A percentile compares a stretch with the other conserved stretches of the same genome.
phyloP scores from a whole-genome alignment of 2,797 vertebrate species.

The Manis javanica region DNA sequence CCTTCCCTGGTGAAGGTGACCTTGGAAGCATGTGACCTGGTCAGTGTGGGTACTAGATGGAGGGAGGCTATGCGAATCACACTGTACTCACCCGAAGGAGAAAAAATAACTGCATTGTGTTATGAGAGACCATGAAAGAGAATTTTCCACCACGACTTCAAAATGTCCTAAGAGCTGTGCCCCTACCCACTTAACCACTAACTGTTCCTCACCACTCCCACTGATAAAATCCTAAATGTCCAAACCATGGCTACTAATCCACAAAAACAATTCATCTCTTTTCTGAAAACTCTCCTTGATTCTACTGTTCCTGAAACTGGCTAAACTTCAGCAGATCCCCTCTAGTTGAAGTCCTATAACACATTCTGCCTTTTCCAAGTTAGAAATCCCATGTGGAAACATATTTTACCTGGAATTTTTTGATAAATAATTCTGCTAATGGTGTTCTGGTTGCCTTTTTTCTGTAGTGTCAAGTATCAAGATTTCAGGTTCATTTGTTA shows the following conservation, averaged over 20 bases:
- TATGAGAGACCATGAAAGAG: background rate
- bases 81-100: background rate
- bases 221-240: background rate
- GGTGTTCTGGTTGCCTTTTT: background rate
- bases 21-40: background rate
- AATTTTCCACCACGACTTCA: background rate
- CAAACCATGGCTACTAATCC: background rate
- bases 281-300: background rate
- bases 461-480: background rate
- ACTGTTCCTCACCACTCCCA: background rate
- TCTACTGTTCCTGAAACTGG: background rate
- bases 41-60: background rate
- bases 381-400: background rate
- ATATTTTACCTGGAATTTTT: background rate
- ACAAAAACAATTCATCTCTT: background rate
- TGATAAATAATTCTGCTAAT: background rate
- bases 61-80: background rate
- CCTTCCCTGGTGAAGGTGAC: background rate
- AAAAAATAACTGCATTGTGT: background rate
- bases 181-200: background rate
- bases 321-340: background rate
- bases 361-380: background rate
- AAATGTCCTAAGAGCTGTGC: background rate
- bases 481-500: background rate
- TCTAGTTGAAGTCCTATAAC: background rate